These are phyloP conservation scores for Yponomeuta malinellus DNA, from an alignment of 2,888 invertebrate species.

Conservation along the genomic window DNA sequence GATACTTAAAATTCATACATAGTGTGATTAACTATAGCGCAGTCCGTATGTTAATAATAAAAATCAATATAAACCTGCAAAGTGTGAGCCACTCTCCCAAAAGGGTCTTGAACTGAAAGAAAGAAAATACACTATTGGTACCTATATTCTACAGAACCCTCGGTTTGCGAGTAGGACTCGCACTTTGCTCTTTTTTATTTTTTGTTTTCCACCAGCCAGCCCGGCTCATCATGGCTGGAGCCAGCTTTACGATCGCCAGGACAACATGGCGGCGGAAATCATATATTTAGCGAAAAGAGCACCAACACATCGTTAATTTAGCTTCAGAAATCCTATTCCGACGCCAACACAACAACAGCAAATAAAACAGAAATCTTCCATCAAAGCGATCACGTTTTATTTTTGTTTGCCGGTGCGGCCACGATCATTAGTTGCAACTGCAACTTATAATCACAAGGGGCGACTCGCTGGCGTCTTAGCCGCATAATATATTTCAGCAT, in stretches of 20 bases:
- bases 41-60: no score
- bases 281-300: not conserved
- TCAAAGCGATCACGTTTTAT: not conserved
- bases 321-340: not conserved
- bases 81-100: no score
- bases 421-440: conserved; percentile 8
- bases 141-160: no score
- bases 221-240: not conserved
- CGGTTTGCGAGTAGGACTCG: no score
- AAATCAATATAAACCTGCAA: no score
- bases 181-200: no score
- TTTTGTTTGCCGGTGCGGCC: not conserved
- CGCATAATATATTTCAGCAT: conserved; percentile 11
- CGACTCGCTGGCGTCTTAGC: conserved; percentile 10
- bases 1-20: no score
- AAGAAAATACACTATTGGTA: no score
- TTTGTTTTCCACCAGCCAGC: not conserved
- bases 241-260: not conserved
- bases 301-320: conserved; percentile 3
- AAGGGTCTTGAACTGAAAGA: no score
- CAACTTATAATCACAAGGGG: conserved; percentile 8
- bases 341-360: not conserved
- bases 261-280: not conserved
- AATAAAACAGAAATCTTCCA: conserved; percentile 1
- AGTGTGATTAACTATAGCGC: no score